phyloP scores from a whole-genome alignment of 2,113 vertebrate genomes.

The Nettapus auritus region DNA sequence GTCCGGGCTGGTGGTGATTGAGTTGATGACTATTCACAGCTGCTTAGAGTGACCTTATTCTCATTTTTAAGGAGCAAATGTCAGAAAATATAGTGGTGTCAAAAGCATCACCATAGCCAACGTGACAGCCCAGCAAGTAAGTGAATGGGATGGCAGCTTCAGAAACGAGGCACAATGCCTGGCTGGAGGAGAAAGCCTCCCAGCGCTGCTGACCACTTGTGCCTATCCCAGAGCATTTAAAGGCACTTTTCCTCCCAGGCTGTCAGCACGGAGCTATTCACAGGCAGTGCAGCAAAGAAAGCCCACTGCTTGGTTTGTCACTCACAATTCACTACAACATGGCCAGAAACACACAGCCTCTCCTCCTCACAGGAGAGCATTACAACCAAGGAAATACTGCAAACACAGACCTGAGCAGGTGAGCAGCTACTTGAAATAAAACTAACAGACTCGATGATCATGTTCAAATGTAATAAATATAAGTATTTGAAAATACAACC shows the following conservation, averaged over 20 bases:
- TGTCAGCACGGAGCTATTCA: neutral
- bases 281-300: neutral
- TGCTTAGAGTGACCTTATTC: conserved; percentile 15
- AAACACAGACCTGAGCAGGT: neutral
- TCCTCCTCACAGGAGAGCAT: fast-evolving
- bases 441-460: neutral
- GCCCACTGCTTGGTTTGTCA: neutral
- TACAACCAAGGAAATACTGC: neutral
- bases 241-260: neutral
- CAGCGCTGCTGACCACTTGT: neutral
- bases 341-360: neutral
- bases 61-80: conserved; percentile 14
- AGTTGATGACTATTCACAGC: neutral
- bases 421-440: neutral
- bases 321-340: neutral
- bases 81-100: neutral
- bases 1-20: neutral
- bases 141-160: neutral
- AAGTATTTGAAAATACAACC: neutral
- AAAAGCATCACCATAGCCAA: neutral
- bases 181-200: neutral
- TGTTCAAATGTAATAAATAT: neutral
- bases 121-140: conserved; percentile 17
- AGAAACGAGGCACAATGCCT: neutral
- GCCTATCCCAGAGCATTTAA: neutral